These are phyloP conservation scores for Sterrhoptilus dennistouni DNA, from an alignment of 2,113 vertebrate genomes.

Conservation along the genomic window DNA sequence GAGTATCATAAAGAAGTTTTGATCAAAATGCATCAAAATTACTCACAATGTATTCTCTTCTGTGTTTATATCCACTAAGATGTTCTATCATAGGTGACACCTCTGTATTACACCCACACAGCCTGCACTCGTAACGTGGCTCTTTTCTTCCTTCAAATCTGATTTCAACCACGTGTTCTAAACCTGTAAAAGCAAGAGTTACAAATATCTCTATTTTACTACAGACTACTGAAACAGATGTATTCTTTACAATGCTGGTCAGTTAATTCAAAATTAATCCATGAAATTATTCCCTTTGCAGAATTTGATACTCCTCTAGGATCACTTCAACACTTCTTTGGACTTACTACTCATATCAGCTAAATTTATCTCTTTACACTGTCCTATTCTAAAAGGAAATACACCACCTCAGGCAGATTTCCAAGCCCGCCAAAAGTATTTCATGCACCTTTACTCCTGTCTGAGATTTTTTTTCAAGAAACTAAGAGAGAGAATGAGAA, in stretches of 20 bases:
- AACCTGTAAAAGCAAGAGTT: constrained; percentile 27
- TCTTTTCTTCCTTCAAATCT: constrained; percentile 49
- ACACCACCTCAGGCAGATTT: background rate
- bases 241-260: background rate
- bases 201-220: background rate
- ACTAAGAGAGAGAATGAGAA: background rate
- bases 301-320: background rate
- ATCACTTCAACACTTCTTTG: background rate
- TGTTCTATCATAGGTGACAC: constrained; percentile 63
- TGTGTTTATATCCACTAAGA: constrained; percentile 62
- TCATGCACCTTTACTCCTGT: background rate
- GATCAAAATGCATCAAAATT: background rate
- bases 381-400: background rate
- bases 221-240: background rate
- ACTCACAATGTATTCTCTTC: constrained; percentile 58
- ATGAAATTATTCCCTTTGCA: background rate
- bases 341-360: background rate
- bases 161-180: constrained; percentile 60
- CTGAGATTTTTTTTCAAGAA: background rate
- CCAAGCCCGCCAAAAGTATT: background rate
- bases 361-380: background rate
- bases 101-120: constrained; percentile 46
- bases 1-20: background rate
- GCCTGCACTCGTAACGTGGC: constrained; percentile 34
- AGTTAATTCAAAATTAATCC: background rate